Percentiles rank a stretch among this genome's conserved stretches.
Conservation (phyloP, 2,113 vertebrate genomes). For the Calypte anna region DNA sequence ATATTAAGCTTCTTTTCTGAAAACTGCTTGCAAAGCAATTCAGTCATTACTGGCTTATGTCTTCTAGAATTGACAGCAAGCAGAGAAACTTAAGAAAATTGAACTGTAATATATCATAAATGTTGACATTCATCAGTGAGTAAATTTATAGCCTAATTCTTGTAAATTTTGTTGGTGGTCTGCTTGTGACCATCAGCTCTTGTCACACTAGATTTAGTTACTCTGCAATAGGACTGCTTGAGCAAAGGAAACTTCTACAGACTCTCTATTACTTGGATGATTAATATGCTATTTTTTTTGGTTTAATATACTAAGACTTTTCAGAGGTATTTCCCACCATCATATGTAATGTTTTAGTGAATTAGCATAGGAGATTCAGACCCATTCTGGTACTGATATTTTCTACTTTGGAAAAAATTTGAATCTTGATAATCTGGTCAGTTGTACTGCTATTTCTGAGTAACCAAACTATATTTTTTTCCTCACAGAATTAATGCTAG, state of each 20-base stretch:
- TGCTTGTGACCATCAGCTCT: not conserved
- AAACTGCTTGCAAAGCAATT: not conserved
- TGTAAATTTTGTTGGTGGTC: not conserved
- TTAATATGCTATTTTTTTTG: not conserved
- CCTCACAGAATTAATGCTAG: not conserved
- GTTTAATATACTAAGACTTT: not conserved
- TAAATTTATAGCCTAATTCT: not conserved
- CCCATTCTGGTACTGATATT: not conserved
- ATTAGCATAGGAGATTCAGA: not conserved
- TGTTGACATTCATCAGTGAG: not conserved
- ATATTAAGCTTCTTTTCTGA: not conserved
- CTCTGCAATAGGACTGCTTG: not conserved
- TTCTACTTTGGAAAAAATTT: not conserved
- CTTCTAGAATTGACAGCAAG: not conserved
- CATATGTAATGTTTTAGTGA: not conserved
- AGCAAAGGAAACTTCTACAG: not conserved
- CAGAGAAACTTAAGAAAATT: not conserved
- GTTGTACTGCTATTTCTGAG: not conserved
- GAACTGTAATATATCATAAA: not conserved
- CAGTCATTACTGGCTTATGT: not conserved
- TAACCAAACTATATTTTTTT: not conserved
- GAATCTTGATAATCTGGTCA: not conserved
- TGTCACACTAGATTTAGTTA: not conserved
- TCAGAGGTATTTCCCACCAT: not conserved
- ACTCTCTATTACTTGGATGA: not conserved